phyloP scores from a whole-genome alignment of 2,797 vertebrate species.

The Dicrostonyx torquatus region DNA sequence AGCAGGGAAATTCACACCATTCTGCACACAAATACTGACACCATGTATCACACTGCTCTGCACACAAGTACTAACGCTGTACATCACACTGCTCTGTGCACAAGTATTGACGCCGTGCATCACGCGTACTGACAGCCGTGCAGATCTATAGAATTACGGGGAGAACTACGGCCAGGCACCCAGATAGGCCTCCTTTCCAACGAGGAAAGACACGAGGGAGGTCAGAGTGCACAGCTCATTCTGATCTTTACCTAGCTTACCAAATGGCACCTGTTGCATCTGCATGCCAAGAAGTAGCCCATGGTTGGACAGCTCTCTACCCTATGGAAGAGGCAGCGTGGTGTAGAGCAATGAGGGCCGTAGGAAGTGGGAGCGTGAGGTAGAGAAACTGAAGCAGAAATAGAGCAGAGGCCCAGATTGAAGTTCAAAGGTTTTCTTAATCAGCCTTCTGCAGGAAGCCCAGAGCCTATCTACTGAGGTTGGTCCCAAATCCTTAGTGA shows the following conservation, averaged over 20 bases:
- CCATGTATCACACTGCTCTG: not conserved
- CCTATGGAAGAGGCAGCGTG: not conserved
- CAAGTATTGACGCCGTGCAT: too few relatives aligned
- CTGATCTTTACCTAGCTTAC: not conserved
- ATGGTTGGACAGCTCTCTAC: not conserved
- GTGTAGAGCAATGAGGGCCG: not conserved
- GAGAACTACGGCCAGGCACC: not conserved
- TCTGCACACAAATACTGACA: not conserved
- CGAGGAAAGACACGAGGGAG: not conserved
- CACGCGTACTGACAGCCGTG: not conserved
- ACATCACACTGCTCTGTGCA: rapidly evolving
- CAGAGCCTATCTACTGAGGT: not conserved
- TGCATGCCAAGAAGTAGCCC: not conserved
- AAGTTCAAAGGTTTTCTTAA: not conserved
- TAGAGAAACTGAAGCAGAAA: conserved; percentile 18
- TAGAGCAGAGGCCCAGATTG: not conserved
- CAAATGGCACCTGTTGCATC: not conserved
- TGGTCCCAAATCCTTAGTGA: not conserved
- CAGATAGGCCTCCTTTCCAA: not conserved
- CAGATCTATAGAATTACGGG: not conserved
- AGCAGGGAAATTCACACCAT: not conserved
- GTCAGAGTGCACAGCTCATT: not conserved
- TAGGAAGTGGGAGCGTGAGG: not conserved
- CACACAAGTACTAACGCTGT: not conserved
- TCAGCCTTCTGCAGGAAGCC: not conserved